Percentiles rank a stretch among this genome's conserved stretches.
Evolutionary conservation across 2,888 invertebrate species (phyloP).

Genomic region (Fabriciana adippe): DNA sequence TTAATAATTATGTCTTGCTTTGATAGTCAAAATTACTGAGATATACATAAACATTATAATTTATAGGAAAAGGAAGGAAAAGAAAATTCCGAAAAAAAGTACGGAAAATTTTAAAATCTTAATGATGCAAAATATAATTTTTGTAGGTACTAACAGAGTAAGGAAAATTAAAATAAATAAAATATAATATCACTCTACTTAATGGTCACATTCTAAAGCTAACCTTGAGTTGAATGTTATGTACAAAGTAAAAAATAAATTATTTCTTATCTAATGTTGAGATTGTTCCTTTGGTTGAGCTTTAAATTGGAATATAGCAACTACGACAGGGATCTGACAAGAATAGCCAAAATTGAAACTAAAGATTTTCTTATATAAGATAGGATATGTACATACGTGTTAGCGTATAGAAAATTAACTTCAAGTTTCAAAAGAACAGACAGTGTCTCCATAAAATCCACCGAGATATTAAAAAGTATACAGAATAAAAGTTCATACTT

Average conservation of each 20-base stretch:
- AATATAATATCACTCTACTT: constrained; percentile 22
- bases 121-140: too few species aligned
- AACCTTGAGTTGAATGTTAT: constrained; percentile 28
- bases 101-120: too few species aligned
- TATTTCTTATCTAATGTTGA: constrained; percentile 51
- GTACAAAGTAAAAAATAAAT: constrained; percentile 34
- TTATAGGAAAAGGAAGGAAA: neutral
- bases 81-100: neutral
- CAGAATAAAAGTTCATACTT: neutral
- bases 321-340: neutral
- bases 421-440: neutral
- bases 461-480: neutral
- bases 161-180: constrained; percentile 13
- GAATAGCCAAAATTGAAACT: constrained; percentile 15
- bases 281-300: constrained; percentile 51
- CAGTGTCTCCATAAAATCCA: constrained; percentile 3
- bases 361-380: neutral
- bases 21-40: neutral
- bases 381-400: constrained; percentile 3
- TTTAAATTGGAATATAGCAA: constrained; percentile 21
- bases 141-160: neutral
- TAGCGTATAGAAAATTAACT: constrained; percentile 13
- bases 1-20: neutral
- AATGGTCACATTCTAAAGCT: constrained; percentile 20
- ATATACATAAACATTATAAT: neutral